Conservation (phyloP, 2,888 invertebrate species). For the Dermolepida albohirtum region DNA sequence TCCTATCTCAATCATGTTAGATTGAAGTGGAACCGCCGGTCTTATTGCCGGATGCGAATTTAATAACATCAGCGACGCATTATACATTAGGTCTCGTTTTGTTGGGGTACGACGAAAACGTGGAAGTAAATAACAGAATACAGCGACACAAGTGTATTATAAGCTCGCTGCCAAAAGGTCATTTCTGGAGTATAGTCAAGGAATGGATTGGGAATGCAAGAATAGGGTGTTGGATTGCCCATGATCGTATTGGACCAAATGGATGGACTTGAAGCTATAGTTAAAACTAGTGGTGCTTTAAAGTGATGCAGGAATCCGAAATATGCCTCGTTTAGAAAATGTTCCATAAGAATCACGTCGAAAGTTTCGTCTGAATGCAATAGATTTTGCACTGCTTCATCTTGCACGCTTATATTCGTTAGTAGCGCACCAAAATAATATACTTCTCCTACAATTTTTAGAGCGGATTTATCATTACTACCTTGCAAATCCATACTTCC, state of each 20-base stretch:
- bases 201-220: constrained; percentile 66
- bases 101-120: constrained; percentile 52
- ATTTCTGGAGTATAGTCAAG: constrained; percentile 61
- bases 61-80: constrained; percentile 54
- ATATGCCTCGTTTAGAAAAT: constrained; percentile 65
- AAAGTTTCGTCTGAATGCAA: constrained; percentile 56
- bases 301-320: constrained; percentile 58
- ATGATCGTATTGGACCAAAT: constrained; percentile 57
- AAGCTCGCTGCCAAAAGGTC: constrained; percentile 68
- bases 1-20: constrained; percentile 71
- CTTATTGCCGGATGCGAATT: constrained; percentile 67
- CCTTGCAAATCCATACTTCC: constrained; percentile 22
- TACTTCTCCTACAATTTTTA: background rate
- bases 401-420: background rate
- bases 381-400: constrained; percentile 41
- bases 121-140: constrained; percentile 53
- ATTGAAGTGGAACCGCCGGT: constrained; percentile 66
- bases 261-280: constrained; percentile 57
- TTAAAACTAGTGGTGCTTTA: constrained; percentile 55
- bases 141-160: constrained; percentile 64
- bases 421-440: background rate
- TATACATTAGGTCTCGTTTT: constrained; percentile 52
- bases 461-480: background rate
- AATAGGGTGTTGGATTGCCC: constrained; percentile 65
- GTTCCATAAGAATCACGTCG: constrained; percentile 61